Conservation (phyloP, 2,888 invertebrate species). For the Leucophenga montana region DNA sequence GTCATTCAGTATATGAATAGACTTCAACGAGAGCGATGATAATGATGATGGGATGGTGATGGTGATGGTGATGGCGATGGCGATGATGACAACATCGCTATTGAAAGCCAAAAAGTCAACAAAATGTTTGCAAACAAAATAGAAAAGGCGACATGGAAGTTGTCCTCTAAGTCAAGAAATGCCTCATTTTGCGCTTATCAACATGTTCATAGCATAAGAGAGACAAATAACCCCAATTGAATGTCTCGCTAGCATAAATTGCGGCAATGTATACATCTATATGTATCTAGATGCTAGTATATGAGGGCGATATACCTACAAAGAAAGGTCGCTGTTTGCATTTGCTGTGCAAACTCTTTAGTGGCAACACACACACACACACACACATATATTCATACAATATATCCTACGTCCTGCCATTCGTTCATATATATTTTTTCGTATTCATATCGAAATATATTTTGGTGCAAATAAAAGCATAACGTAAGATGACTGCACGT, state of each 20-base stretch:
- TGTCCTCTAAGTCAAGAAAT: no score
- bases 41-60: background rate
- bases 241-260: conserved; percentile 41
- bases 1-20: conserved; percentile 34
- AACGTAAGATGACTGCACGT: conserved; percentile 64
- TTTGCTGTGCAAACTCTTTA: conserved; percentile 26
- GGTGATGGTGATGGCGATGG: no score
- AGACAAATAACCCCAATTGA: conserved; percentile 68
- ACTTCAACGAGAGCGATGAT: background rate
- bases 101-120: background rate
- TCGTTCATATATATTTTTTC: conserved; percentile 36
- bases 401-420: conserved; percentile 50
- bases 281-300: no score
- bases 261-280: conserved; percentile 49
- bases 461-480: conserved; percentile 6
- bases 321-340: conserved; percentile 36
- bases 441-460: conserved; percentile 17
- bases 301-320: conserved; percentile 43
- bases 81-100: background rate
- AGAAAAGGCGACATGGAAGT: background rate
- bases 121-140: conserved; percentile 10
- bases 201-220: conserved; percentile 31
- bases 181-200: conserved; percentile 8
- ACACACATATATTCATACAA: conserved; percentile 18
- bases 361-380: background rate